These are phyloP conservation scores for Sinella curviseta DNA, from an alignment of 1,140 invertebrate species.

Conservation along the genomic window DNA sequence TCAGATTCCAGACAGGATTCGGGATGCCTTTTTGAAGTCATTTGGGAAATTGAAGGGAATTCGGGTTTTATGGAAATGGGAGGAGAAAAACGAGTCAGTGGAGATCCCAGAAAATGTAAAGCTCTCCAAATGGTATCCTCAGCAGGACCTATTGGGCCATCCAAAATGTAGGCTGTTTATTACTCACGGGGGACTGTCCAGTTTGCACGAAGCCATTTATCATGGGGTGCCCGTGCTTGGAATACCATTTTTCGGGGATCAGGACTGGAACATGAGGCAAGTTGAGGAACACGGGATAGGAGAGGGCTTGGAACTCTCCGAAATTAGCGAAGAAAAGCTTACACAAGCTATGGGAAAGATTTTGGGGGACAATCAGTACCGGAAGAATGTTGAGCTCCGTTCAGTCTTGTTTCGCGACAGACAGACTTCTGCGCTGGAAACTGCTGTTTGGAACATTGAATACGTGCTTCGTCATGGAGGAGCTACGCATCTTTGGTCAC, in stretches of 20 bases:
- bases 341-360: not conserved
- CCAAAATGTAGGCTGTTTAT: slow-evolving; percentile 29
- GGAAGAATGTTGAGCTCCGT: not conserved
- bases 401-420: slow-evolving; percentile 39
- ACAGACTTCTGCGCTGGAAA: slow-evolving; percentile 42
- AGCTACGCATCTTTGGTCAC: slow-evolving; percentile 42
- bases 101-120: slow-evolving; percentile 49
- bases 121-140: not conserved
- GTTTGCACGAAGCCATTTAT: slow-evolving; percentile 23
- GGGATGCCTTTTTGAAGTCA: not conserved
- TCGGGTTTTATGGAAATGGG: slow-evolving; percentile 59
- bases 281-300: not conserved
- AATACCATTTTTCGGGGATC: slow-evolving; percentile 27
- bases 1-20: slow-evolving; percentile 5
- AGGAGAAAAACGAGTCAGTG: slow-evolving; percentile 48
- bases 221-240: slow-evolving; percentile 26
- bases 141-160: slow-evolving; percentile 25
- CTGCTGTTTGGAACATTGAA: slow-evolving; percentile 48
- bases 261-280: not conserved
- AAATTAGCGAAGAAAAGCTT: not conserved
- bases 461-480: slow-evolving; percentile 47
- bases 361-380: not conserved
- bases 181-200: slow-evolving; percentile 30
- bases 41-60: not conserved
- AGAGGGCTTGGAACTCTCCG: not conserved